Percentiles rank a stretch among this genome's conserved stretches.
Evolutionary conservation across 2,888 invertebrate genomes (phyloP).

Genomic region (Meteorus cinctellus): DNA sequence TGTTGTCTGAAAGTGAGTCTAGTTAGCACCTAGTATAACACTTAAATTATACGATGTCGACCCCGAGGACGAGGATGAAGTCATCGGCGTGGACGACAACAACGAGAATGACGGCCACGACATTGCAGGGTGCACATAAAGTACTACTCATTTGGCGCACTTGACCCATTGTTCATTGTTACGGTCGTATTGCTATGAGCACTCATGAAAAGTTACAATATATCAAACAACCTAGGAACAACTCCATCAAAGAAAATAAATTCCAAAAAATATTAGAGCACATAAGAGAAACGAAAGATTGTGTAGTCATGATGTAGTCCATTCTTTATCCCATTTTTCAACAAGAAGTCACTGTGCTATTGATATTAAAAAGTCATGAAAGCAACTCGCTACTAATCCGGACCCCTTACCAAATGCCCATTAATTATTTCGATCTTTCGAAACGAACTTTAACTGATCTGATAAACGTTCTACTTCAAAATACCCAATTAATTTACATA

Average conservation of each 20-base stretch:
- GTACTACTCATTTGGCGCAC: constrained; percentile 48
- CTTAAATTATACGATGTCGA: constrained; percentile 56
- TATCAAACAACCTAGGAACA: background rate
- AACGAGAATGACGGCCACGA: background rate
- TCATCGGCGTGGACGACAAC: constrained; percentile 4
- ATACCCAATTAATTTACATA: constrained; percentile 39
- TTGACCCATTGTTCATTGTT: constrained; percentile 62
- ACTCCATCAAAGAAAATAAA: background rate
- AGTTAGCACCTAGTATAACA: constrained; percentile 38
- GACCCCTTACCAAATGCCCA: background rate
- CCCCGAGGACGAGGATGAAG: constrained; percentile 9
- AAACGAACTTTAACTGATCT: constrained; percentile 1
- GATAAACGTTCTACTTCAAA: constrained; percentile 1
- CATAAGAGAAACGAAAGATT: background rate
- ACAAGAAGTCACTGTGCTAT: background rate
- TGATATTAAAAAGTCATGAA: background rate
- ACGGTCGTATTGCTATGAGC: constrained; percentile 38
- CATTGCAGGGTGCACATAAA: constrained; percentile 33
- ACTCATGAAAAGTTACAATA: constrained; percentile 21
- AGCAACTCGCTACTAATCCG: background rate
- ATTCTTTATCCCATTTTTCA: background rate
- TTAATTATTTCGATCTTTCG: background rate
- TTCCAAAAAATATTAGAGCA: background rate
- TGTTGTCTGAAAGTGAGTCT: background rate
- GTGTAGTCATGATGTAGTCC: background rate